Evolutionary conservation across 2,888 invertebrate species (phyloP), one percentile per base, ranked within the genome.

Genomic region (Drosophila setosimentum): DNA sequence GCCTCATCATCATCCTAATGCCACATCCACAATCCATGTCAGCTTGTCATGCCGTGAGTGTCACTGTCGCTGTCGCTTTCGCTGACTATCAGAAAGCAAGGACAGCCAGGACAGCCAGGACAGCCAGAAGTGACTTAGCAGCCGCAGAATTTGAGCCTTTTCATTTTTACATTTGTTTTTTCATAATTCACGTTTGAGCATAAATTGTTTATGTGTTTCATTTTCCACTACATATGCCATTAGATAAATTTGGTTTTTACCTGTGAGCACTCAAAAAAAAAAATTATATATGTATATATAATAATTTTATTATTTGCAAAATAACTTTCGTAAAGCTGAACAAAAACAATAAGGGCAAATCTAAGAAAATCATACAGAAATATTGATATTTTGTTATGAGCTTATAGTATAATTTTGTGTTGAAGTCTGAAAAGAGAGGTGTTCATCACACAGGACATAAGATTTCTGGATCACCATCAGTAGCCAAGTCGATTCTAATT

Each of bases 151-250:
- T 79, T 79, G 63, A 73, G 77, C 72, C 76, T 73, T 79, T 86
- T 84, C 87, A 89, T 89, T 78, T 84, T 67, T 72, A 76, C 73
- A 66, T 53, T 51, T 21, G 29, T n/a, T 51, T 61, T 78, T 68
- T 73, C 68, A 80, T 89, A 83, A 86, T 86, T 84, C 83, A 87
- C 76, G 65, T 81, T 62, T 89, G 3, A 13, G 18, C 81, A 81
- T 78, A 84, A 89, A 89, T 87, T 87, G 84, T 87, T 85, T 70
- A 89, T 89, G 73, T 68, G 66, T 87, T 79, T 73, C 82, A 78
- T 76, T 87, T 78, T 65, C 78, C 73, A 40, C 72, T 83, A 83
- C 75, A 68, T 30, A 4, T 54, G 78, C 83, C 21, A 45, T 45
- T 45, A 7, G 24, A 86, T 29, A 83, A 80, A 60, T 51, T 51